phyloP scores from a whole-genome alignment of 2,888 invertebrate species.

The Plutella xylostella region DNA sequence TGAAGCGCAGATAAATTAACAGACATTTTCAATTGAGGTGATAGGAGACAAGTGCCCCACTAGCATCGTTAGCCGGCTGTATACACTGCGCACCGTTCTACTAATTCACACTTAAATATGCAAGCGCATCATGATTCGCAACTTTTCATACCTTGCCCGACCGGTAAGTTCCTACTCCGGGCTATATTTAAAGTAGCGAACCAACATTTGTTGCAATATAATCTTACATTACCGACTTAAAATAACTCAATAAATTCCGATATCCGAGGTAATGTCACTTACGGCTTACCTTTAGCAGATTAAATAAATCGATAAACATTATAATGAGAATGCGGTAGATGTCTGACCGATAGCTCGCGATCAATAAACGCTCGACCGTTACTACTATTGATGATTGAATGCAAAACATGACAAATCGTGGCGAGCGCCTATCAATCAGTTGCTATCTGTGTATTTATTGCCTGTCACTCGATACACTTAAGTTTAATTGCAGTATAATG shows the following conservation, averaged over 20 bases:
- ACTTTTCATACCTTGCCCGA: too few species aligned
- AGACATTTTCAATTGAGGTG: conserved; percentile 30
- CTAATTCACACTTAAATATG: too few species aligned
- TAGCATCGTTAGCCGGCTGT: conserved; percentile 18
- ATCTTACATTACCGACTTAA: too few species aligned
- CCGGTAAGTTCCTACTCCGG: too few species aligned
- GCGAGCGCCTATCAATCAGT: conserved; percentile 41
- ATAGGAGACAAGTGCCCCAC: conserved; percentile 25
- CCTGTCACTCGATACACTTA: conserved; percentile 33
- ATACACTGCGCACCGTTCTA: too few species aligned
- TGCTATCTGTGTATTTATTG: conserved; percentile 25
- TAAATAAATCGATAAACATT: conserved; percentile 1
- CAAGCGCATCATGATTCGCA: too few species aligned
- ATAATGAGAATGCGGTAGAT: conserved; percentile 1
- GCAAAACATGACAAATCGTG: conserved; percentile 34
- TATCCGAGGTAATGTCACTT: not conserved
- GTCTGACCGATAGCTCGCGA: not conserved
- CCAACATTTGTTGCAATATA: too few species aligned
- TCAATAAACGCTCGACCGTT: conserved; percentile 24
- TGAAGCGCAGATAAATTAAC: conserved; percentile 30
- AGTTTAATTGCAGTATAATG: conserved; percentile 30
- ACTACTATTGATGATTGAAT: conserved; percentile 29
- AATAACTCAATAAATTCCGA: too few species aligned
- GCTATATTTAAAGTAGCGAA: too few species aligned
- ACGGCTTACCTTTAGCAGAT: not conserved